Percentiles rank a stretch among this genome's conserved stretches.
Evolutionary conservation across 2,113 vertebrate genomes (phyloP).

Genomic region (Canis aureus): DNA sequence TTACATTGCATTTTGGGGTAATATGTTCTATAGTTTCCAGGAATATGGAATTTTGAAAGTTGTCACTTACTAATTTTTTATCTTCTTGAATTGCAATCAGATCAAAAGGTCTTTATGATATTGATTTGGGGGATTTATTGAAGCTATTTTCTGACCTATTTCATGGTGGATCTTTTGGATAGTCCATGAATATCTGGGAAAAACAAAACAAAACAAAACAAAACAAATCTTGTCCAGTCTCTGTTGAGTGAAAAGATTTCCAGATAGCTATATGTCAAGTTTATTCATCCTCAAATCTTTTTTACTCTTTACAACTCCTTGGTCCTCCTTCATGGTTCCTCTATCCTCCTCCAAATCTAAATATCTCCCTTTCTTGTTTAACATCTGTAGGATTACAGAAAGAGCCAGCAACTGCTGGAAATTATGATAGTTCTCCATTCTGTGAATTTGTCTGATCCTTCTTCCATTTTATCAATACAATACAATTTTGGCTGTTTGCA

Average conservation of each 20-base stretch:
- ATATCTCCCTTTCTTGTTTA: background rate
- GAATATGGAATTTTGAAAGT: background rate
- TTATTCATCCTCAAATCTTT: constrained; percentile 1
- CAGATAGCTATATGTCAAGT: background rate
- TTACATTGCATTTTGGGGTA: background rate
- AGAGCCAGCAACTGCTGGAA: background rate
- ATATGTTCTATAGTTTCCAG: background rate
- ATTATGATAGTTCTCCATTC: background rate
- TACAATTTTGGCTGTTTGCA: background rate
- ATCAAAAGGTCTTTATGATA: background rate
- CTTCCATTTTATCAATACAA: background rate
- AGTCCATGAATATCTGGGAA: background rate
- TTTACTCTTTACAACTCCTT: background rate
- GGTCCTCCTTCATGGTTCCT: background rate
- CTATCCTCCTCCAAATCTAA: background rate
- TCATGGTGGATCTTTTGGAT: background rate
- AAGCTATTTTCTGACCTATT: background rate
- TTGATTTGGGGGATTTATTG: background rate
- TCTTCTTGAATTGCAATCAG: background rate
- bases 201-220: background rate
- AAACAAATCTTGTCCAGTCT: background rate
- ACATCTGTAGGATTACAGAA: background rate
- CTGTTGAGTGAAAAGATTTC: constrained; percentile 6
- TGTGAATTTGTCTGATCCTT: background rate
- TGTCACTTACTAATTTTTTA: background rate